Evolutionary conservation across 2,888 invertebrate genomes (phyloP).

Genomic region (Agrenia bidenticulata): DNA sequence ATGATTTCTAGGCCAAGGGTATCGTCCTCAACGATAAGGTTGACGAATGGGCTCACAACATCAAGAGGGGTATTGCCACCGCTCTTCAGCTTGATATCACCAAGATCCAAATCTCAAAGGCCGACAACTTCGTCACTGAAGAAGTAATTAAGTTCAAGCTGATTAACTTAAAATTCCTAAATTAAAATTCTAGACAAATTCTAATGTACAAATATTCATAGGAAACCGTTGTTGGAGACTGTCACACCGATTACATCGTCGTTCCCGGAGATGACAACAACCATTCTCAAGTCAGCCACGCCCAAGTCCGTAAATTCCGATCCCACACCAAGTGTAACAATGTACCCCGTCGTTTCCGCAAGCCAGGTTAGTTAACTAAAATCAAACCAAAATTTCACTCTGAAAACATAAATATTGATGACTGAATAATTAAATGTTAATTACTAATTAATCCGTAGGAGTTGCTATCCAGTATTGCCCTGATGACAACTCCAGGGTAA

Average conservation of each 20-base stretch:
- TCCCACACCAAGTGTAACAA: conserved; percentile 45
- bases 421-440: background rate
- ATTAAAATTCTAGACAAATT: background rate
- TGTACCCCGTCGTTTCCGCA: conserved; percentile 35
- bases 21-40: conserved; percentile 42
- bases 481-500: conserved; percentile 47
- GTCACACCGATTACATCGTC: conserved; percentile 48
- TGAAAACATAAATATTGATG: background rate
- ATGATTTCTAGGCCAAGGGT: conserved; percentile 37
- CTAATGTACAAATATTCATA: conserved; percentile 18
- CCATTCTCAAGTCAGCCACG: conserved; percentile 41
- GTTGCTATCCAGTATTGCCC: conserved; percentile 40
- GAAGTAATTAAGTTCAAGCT: no score
- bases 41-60: conserved; percentile 51
- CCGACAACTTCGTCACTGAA: conserved; percentile 32
- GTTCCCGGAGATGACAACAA: conserved; percentile 37
- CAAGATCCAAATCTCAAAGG: conserved; percentile 30
- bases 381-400: background rate
- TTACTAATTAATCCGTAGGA: conserved; percentile 1
- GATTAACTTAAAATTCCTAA: no score
- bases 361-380: conserved; percentile 27
- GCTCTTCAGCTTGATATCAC: conserved; percentile 46
- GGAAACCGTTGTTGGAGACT: conserved; percentile 51
- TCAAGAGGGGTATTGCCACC: conserved; percentile 51
- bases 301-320: conserved; percentile 49